phyloP scores from a whole-genome alignment of 2,797 vertebrate species.

The Ceryle rudis region DNA sequence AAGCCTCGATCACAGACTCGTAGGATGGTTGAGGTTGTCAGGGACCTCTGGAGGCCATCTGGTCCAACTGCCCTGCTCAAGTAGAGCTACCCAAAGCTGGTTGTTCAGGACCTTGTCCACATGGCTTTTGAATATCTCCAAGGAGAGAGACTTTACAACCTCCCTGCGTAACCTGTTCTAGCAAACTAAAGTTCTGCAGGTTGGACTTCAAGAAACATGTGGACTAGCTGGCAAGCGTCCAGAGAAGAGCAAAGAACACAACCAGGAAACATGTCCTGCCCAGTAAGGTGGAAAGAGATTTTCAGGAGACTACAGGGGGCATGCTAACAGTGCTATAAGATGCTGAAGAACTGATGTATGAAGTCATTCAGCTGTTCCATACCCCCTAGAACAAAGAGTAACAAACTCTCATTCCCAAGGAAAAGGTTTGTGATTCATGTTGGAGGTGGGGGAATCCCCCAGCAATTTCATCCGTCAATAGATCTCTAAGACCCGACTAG shows the following conservation, averaged over 20 bases:
- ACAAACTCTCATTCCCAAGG: neutral
- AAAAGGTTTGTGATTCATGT: neutral
- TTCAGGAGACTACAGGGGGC: neutral
- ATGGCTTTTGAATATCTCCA: neutral
- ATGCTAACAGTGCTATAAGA: neutral
- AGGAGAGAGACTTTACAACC: neutral
- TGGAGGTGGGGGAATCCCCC: neutral
- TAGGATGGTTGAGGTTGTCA: neutral
- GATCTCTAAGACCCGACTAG: neutral
- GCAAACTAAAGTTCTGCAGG: neutral
- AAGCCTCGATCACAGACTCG: neutral
- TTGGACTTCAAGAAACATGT: neutral
- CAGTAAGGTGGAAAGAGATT: neutral
- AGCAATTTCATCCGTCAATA: neutral
- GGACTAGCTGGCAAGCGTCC: neutral
- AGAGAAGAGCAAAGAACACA: neutral
- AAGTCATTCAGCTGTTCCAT: neutral
- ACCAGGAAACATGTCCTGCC: neutral
- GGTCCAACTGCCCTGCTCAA: neutral
- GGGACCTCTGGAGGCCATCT: neutral
- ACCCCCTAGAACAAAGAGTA: neutral
- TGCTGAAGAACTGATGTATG: neutral
- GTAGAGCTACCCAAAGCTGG: fast-evolving
- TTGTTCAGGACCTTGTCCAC: neutral
- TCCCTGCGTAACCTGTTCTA: neutral